A percentile compares a stretch with the other conserved stretches of the same genome.
phyloP scores from a whole-genome alignment of 2,888 invertebrate species.

The Calephelis perditalis region DNA sequence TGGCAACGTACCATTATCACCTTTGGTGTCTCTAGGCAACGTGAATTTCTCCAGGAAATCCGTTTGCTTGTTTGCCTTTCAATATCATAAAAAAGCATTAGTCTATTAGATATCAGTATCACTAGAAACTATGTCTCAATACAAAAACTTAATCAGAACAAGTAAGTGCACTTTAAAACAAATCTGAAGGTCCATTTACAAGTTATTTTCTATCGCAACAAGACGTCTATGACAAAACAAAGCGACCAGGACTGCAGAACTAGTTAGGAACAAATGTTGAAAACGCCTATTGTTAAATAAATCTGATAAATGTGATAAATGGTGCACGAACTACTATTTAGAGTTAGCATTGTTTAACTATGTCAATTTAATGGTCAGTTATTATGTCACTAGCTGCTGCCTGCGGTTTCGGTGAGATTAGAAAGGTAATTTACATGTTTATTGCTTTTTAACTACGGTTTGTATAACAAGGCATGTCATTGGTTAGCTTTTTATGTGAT shows the following conservation, averaged over 20 bases:
- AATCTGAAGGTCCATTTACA: conserved; percentile 10
- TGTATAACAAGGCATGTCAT: no score
- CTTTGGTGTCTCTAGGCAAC: no score
- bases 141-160: neutral
- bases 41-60: no score
- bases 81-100: no score
- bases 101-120: no score
- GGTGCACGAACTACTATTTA: conserved; percentile 6
- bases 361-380: conserved; percentile 12
- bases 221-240: conserved; percentile 13
- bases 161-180: neutral
- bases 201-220: conserved; percentile 12
- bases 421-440: conserved; percentile 4
- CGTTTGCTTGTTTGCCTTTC: no score
- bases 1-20: no score
- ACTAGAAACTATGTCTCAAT: no score
- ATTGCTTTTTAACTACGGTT: neutral
- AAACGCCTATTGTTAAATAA: conserved; percentile 9
- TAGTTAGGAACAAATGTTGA: conserved; percentile 11
- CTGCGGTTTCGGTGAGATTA: neutral
- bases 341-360: conserved; percentile 7
- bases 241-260: conserved; percentile 7
- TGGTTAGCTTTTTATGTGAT: no score
- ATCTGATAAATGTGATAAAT: conserved; percentile 10
- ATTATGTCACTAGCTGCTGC: conserved; percentile 7